Conservation (phyloP, 2,113 vertebrate genomes). For the Sinocyclocheilus rhinocerous region DNA sequence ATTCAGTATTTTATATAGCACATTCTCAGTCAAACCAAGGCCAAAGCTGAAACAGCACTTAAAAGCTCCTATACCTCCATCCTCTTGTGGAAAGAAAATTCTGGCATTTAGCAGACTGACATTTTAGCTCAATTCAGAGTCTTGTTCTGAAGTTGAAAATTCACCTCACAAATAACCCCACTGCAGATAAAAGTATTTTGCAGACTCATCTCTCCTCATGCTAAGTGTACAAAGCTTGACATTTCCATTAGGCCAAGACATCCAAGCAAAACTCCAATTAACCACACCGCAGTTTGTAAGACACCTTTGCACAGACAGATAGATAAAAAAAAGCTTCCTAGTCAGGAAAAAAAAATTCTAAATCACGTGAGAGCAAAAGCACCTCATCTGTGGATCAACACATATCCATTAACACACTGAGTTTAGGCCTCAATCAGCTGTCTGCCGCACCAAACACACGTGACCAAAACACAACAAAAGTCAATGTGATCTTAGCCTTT, state of each 20-base stretch:
- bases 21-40: background rate
- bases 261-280: conserved; percentile 40
- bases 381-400: background rate
- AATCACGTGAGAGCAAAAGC: background rate
- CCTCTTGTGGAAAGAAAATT: background rate
- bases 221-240: conserved; percentile 35
- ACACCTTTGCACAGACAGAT: background rate
- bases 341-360: too few species aligned
- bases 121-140: conserved; percentile 20
- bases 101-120: conserved; percentile 40
- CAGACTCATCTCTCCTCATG: background rate
- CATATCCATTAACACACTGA: background rate
- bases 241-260: conserved; percentile 36
- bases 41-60: conserved; percentile 9
- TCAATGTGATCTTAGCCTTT: background rate
- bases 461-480: background rate
- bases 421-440: background rate
- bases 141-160: conserved; percentile 37
- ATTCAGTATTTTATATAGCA: background rate
- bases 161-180: conserved; percentile 38
- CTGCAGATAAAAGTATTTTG: conserved; percentile 6
- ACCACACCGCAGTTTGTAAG: conserved; percentile 17
- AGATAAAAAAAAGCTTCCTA: background rate
- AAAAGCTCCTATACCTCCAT: background rate
- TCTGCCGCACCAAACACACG: too few species aligned